Evolutionary conservation across 2,888 invertebrate genomes (phyloP).

Genomic region (Hanleya hanleyi): DNA sequence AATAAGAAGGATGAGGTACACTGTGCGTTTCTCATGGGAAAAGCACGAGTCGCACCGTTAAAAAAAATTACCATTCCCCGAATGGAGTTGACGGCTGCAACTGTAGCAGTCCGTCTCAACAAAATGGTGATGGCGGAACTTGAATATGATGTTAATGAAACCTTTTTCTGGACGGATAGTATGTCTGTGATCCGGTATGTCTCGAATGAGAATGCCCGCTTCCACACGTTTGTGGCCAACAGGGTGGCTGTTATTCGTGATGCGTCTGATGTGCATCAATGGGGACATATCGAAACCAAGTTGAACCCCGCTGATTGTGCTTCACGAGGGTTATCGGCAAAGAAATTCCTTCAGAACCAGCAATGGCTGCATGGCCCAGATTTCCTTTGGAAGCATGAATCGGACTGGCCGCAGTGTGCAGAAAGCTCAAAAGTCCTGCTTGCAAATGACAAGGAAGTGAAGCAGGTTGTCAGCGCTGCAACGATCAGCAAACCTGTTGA

Average conservation of each 20-base stretch:
- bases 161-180: conserved; percentile 24
- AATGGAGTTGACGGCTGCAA: conserved; percentile 35
- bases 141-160: background rate
- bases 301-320: conserved; percentile 18
- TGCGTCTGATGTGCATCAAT: conserved; percentile 9
- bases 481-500: too few species aligned
- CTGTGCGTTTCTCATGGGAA: conserved; percentile 35
- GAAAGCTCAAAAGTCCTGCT: too few species aligned
- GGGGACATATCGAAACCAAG: conserved; percentile 11
- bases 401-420: too few species aligned
- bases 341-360: background rate
- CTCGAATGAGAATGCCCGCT: conserved; percentile 19
- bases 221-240: conserved; percentile 37
- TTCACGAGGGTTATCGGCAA: conserved; percentile 18
- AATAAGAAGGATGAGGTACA: conserved; percentile 19
- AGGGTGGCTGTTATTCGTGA: conserved; percentile 27
- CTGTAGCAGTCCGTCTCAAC: conserved; percentile 17
- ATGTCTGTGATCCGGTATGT: conserved; percentile 27
- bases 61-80: conserved; percentile 28
- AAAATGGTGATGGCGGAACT: conserved; percentile 15
- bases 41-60: conserved; percentile 31
- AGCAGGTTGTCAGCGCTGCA: too few species aligned
- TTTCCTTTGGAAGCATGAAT: too few species aligned
- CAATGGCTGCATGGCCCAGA: conserved; percentile 22
- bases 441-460: too few species aligned